Conservation (phyloP, 2,113 vertebrate genomes). For the Ictalurus furcatus region DNA sequence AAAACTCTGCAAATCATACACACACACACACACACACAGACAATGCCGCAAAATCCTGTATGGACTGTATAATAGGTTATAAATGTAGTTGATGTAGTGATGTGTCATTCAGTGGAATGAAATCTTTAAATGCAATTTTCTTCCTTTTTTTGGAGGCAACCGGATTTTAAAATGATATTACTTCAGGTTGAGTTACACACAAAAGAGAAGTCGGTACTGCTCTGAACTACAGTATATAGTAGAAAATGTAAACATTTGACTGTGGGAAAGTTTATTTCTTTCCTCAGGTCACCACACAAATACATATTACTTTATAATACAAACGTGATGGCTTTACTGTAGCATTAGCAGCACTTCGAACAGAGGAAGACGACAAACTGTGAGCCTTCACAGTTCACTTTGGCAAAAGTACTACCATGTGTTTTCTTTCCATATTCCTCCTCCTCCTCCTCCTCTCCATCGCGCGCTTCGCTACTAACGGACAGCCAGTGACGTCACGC, state of each 20-base stretch:
- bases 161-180: neutral
- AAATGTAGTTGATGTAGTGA: neutral
- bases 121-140: neutral
- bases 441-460: constrained; percentile 18
- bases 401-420: constrained; percentile 51
- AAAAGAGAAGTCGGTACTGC: neutral
- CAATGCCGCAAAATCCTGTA: too few relatives aligned
- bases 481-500: constrained; percentile 69
- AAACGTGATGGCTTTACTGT: neutral
- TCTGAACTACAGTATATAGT: neutral
- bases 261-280: neutral
- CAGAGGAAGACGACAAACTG: neutral
- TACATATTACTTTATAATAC: neutral
- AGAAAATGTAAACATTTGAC: neutral
- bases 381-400: constrained; percentile 20
- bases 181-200: neutral
- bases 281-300: neutral
- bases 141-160: neutral
- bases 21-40: too few relatives aligned
- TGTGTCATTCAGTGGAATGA: neutral
- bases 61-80: neutral
- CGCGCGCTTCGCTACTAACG: constrained; percentile 56
- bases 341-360: neutral
- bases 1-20: too few relatives aligned
- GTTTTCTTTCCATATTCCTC: constrained; percentile 43